Evolutionary conservation across 2,797 vertebrate genomes (phyloP).

Genomic region (Melopsittacus undulatus): DNA sequence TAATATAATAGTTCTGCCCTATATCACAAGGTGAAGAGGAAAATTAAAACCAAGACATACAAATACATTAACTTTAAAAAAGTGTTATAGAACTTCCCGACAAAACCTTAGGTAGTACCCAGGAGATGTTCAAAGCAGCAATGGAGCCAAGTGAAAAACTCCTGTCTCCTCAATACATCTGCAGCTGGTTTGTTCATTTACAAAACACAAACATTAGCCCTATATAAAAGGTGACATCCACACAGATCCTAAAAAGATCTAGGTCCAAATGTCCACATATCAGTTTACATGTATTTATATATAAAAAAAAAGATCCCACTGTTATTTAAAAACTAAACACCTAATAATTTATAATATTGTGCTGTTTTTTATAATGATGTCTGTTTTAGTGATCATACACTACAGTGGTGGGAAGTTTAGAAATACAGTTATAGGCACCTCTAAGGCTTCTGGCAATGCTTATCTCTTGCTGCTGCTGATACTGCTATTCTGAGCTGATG

Average conservation of each 20-base stretch:
- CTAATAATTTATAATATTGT: not conserved
- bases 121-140: not conserved
- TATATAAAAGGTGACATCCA: not conserved
- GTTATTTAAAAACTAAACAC: not conserved
- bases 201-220: not conserved
- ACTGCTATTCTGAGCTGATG: not conserved
- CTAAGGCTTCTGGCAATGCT: not conserved
- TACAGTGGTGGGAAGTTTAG: not conserved
- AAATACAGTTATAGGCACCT: not conserved
- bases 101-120: not conserved
- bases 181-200: not conserved
- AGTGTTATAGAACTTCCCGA: not conserved
- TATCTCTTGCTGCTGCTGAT: not conserved
- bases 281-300: not conserved
- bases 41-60: not conserved
- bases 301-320: not conserved
- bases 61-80: not conserved
- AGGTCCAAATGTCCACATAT: not conserved
- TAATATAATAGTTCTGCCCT: not conserved
- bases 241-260: not conserved
- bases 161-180: not conserved
- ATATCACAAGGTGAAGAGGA: not conserved
- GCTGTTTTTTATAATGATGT: not conserved
- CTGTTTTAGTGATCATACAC: not conserved
- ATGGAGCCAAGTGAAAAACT: not conserved